phyloP scores from a whole-genome alignment of 2,888 invertebrate genomes.

The Zhuqinia jingwanae region DNA sequence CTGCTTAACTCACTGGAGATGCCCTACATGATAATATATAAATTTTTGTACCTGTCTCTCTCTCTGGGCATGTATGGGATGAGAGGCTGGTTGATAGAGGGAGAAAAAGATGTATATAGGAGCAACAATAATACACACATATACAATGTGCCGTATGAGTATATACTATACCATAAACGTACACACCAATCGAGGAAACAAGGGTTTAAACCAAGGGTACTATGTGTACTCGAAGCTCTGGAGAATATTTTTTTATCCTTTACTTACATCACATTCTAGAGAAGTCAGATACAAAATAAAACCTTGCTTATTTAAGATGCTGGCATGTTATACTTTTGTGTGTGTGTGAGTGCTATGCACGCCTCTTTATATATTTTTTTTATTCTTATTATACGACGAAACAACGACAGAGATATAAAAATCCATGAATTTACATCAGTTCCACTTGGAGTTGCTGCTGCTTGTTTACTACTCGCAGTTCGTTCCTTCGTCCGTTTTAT shows the following conservation, averaged over 20 bases:
- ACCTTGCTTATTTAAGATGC: conserved; percentile 8
- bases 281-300: not conserved
- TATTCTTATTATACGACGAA: not conserved
- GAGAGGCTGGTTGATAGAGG: conserved; percentile 27
- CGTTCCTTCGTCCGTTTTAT: conserved; percentile 61
- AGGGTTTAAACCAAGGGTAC: conserved; percentile 22
- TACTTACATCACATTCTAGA: not conserved
- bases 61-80: not conserved
- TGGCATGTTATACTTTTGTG: conserved; percentile 12
- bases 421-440: conserved; percentile 62
- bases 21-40: conserved; percentile 9
- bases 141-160: not conserved
- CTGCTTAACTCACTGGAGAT: conserved; percentile 46
- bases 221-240: conserved; percentile 34
- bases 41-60: not conserved
- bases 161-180: no score
- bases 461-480: not conserved
- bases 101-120: conserved; percentile 8
- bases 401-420: not conserved
- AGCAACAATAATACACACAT: conserved; percentile 20
- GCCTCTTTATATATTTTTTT: not conserved
- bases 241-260: conserved; percentile 37
- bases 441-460: not conserved
- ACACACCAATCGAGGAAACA: not conserved
- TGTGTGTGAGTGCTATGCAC: no score